phyloP scores from a whole-genome alignment of 1,140 invertebrate genomes.

The Coptotermes formosanus region DNA sequence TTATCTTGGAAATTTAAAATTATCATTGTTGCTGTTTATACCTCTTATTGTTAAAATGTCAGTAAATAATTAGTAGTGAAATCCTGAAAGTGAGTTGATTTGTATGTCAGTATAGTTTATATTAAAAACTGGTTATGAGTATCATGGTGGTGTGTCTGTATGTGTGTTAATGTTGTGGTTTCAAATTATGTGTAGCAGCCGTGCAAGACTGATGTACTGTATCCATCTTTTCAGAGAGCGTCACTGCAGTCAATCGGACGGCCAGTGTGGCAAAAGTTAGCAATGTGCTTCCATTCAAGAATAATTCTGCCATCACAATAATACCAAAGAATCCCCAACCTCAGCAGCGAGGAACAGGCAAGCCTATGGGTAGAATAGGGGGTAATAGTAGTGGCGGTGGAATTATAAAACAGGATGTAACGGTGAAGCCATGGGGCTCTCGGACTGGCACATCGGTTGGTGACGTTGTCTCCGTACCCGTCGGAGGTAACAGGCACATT shows the following conservation, averaged over 20 bases:
- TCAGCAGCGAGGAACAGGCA: slow-evolving; percentile 33
- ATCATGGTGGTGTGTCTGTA: neutral
- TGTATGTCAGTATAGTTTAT: too few relatives aligned
- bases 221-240: slow-evolving; percentile 18
- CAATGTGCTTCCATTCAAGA: slow-evolving; percentile 59
- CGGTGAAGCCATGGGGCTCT: neutral
- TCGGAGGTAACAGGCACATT: slow-evolving; percentile 48
- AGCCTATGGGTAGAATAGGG: slow-evolving; percentile 43
- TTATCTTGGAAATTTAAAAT: too few relatives aligned
- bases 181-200: neutral
- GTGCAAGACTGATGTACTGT: neutral
- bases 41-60: too few relatives aligned
- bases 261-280: slow-evolving; percentile 23
- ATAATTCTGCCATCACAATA: slow-evolving; percentile 66
- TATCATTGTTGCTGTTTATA: too few relatives aligned
- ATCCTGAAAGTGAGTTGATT: too few relatives aligned
- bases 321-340: slow-evolving; percentile 55
- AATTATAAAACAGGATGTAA: slow-evolving; percentile 32
- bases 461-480: slow-evolving; percentile 44
- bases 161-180: neutral
- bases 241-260: neutral
- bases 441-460: slow-evolving; percentile 43
- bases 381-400: slow-evolving; percentile 45
- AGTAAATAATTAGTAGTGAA: too few relatives aligned
- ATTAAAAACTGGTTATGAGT: too few relatives aligned